These are phyloP conservation scores for Illadopsis cleaveri DNA, from an alignment of 2,113 vertebrate species.

Conservation along the genomic window DNA sequence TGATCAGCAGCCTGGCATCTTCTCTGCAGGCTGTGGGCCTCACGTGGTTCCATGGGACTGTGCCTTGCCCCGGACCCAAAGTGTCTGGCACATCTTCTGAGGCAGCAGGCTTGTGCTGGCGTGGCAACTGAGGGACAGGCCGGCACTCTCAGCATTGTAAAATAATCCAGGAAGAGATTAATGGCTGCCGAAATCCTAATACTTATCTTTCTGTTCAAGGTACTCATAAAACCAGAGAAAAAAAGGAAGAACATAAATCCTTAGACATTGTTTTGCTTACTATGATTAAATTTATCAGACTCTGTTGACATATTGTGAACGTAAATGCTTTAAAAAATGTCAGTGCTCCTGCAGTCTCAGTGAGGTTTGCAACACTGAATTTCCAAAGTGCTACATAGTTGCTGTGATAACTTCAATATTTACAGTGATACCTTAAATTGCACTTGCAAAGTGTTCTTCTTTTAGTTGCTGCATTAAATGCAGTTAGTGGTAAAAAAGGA, in stretches of 20 bases:
- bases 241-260: constrained; percentile 25
- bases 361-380: neutral
- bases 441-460: neutral
- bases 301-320: neutral
- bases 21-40: rapidly evolving
- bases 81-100: neutral
- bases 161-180: constrained; percentile 32
- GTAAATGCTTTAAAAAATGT: neutral
- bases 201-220: constrained; percentile 49
- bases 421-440: neutral
- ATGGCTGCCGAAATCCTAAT: constrained; percentile 31
- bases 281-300: constrained; percentile 26
- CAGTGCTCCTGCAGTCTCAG: neutral
- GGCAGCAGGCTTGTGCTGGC: neutral
- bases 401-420: neutral
- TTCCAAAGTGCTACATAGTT: neutral
- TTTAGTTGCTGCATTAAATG: neutral
- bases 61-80: neutral
- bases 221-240: constrained; percentile 27
- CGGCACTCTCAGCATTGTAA: neutral
- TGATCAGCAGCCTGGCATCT: neutral
- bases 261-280: constrained; percentile 34
- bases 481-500: neutral
- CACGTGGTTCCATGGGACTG: rapidly evolving
- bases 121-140: neutral